Base-by-base conservation (phyloP, 2,113 vertebrate genomes). In the Mesocricetus auratus region DNA sequence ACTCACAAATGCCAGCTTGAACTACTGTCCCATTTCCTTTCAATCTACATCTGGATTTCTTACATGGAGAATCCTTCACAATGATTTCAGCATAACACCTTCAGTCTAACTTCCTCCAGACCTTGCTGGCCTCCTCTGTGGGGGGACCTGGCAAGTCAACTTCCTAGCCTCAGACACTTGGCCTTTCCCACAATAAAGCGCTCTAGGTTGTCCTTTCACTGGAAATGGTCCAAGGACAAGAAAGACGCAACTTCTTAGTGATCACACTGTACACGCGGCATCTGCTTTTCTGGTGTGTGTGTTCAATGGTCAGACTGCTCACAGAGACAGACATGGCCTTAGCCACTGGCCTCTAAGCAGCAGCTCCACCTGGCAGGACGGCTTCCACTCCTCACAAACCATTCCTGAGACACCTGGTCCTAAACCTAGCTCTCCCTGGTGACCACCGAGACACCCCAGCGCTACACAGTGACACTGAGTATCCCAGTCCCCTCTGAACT, bases 261-360 rank as follows among this genome's bases (percentile, higher is more conserved):
- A 66, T 19, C 77, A 74, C n/a, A 36, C 4, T 7, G 1, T 0
- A 0, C 8, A 5, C 11, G n/a, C 4, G 17, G n/a, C 6, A 58
- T 36, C 95, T 69, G 47, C 68, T 83, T 68, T 56, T 86, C 31
- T 10, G 7, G 10, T 56, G 45, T 33, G 83, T 74, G 45, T 86
- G 29, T 8, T 85, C 11, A 66, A 42, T 45, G 22, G 74, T 22
- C 21, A 7, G 3, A 45, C 26, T n/a, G 16, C 42, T 94, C 83
- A 78, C 11, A 21, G 64, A 19, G 2, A n/a, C 79, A 19, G 2
- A n/a, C 79, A 42, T 29, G 50, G n/a, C 13, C 47, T 45, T 60
- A 50, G 92, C 26, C 66, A 13, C 15, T 4, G 33, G 31, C 16
- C 53, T 86, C 36, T 33, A 42, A 39, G 9, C 11, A 66, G 24